These are phyloP conservation scores for Tethya wilhelma DNA, from an alignment of 37 sponge, comb jelly and placozoan species.

Conservation along the genomic window DNA sequence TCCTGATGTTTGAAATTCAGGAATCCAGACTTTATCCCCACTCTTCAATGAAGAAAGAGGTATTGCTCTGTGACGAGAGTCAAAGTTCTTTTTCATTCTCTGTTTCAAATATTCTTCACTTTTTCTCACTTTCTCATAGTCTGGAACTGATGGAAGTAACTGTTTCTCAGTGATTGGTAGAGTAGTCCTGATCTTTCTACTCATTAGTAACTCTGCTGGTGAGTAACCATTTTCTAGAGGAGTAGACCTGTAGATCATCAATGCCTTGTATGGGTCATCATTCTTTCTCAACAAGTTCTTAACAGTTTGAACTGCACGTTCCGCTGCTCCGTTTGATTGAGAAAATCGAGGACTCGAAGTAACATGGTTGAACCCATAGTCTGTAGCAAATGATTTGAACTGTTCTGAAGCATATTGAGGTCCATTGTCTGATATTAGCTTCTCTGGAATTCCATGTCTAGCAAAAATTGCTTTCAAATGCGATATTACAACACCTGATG, in stretches of 20 bases:
- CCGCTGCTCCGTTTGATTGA: constrained; percentile 61
- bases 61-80: constrained; percentile 10
- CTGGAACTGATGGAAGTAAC: constrained; percentile 14
- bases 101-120: background rate
- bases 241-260: constrained; percentile 59
- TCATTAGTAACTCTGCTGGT: constrained; percentile 67
- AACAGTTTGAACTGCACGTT: constrained; percentile 52
- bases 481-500: background rate
- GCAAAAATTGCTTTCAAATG: constrained; percentile 45
- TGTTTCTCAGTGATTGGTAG: background rate
- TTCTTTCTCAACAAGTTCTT: constrained; percentile 38
- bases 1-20: constrained; percentile 16
- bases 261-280: constrained; percentile 27
- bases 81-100: constrained; percentile 26
- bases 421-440: constrained; percentile 61
- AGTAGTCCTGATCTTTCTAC: constrained; percentile 31
- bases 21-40: constrained; percentile 40
- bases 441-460: constrained; percentile 61
- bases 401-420: constrained; percentile 52
- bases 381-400: constrained; percentile 33
- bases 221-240: constrained; percentile 62
- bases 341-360: constrained; percentile 58
- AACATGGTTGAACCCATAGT: constrained; percentile 49
- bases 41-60: background rate
- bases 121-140: background rate